Conservation (phyloP, 2,888 invertebrate species). For the Nomada ferruginata region DNA sequence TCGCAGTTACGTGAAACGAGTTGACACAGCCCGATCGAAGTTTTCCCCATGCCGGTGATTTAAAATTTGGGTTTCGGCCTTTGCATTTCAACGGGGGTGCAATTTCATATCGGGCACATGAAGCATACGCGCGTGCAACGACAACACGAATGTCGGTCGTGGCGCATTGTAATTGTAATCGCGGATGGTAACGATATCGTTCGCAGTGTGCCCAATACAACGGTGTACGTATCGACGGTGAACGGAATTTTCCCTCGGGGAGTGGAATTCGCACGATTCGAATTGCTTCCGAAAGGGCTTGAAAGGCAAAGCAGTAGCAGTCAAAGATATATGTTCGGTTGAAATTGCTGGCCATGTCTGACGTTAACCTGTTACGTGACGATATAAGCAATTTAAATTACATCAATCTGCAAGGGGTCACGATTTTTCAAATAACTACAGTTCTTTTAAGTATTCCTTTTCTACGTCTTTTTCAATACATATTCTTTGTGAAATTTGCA, state of each 20-base stretch:
- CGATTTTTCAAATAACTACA: too few species aligned
- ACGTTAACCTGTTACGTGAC: neutral
- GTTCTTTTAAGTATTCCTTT: too few species aligned
- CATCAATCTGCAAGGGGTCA: too few species aligned
- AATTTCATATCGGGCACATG: constrained; percentile 17
- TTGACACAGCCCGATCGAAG: neutral
- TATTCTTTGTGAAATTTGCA: too few species aligned
- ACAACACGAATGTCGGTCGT: constrained; percentile 30
- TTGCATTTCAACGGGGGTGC: neutral
- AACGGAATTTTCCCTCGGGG: constrained; percentile 39
- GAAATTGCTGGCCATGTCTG: constrained; percentile 12
- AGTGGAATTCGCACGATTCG: constrained; percentile 41
- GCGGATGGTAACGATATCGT: constrained; percentile 52
- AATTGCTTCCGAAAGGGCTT: constrained; percentile 25
- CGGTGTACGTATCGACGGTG: constrained; percentile 31
- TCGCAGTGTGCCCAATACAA: constrained; percentile 37
- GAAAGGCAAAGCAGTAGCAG: neutral
- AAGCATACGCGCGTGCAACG: constrained; percentile 12
- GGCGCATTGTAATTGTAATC: constrained; percentile 36
- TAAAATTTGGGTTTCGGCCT: constrained; percentile 14
- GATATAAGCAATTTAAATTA: too few species aligned
- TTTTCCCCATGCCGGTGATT: neutral
- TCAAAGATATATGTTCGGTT: neutral
- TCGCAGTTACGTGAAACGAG: neutral
- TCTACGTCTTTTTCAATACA: too few species aligned